Percentiles rank a stretch among this genome's conserved stretches.
These are phyloP conservation scores for Oreocharis arfaki DNA, from an alignment of 2,113 vertebrate species.

Conservation along the genomic window DNA sequence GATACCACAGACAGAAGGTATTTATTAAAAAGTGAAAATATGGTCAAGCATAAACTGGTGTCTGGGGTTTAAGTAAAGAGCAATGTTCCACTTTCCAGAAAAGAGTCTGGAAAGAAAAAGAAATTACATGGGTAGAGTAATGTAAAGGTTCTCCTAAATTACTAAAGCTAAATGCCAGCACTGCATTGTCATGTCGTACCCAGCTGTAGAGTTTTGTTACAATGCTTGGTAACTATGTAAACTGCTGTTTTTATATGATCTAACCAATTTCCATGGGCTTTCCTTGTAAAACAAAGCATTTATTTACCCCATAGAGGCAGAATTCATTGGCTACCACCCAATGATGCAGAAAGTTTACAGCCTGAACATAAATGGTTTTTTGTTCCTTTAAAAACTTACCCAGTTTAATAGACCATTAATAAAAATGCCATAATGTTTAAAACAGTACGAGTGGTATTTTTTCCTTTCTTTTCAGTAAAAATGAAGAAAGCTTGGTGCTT, in stretches of 20 bases:
- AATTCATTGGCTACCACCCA: background rate
- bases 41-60: background rate
- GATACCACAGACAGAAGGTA: background rate
- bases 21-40: background rate
- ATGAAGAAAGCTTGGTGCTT: background rate
- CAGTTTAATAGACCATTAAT: background rate
- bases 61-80: background rate
- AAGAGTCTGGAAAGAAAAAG: background rate
- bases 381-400: background rate
- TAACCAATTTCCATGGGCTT: background rate
- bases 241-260: background rate
- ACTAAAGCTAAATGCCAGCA: background rate
- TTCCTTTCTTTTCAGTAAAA: background rate
- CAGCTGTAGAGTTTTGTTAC: background rate
- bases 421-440: background rate
- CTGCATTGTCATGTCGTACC: background rate
- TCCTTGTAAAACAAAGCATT: background rate
- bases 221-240: background rate
- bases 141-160: background rate
- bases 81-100: background rate
- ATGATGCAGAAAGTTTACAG: background rate
- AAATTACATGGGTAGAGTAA: background rate
- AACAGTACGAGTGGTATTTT: background rate
- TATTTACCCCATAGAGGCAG: background rate
- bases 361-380: background rate